Percentiles rank a stretch among this genome's conserved stretches.
These are phyloP conservation scores for Pseudorhombus dupliciocellatus DNA, from an alignment of 2,113 vertebrate genomes.

Conservation along the genomic window DNA sequence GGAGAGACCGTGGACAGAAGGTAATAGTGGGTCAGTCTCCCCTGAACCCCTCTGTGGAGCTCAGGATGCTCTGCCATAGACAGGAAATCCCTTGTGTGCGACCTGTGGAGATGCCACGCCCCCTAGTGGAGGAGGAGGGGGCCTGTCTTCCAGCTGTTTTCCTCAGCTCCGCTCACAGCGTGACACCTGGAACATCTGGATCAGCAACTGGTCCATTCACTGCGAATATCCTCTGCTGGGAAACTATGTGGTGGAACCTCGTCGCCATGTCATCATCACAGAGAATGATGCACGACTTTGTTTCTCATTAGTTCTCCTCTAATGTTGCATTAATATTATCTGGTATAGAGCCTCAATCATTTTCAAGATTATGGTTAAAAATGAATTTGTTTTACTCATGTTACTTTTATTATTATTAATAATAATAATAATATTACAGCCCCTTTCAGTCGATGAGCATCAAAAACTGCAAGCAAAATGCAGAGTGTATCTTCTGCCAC, in stretches of 20 bases:
- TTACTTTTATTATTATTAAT: no score
- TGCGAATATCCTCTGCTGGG: no score
- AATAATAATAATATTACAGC: no score
- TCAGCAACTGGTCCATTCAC: background rate
- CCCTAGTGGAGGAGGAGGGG: constrained; percentile 25
- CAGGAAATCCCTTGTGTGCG: background rate
- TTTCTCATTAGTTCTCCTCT: no score
- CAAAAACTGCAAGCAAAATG: background rate
- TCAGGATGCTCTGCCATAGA: background rate
- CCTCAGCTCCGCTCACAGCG: background rate
- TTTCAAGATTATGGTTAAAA: no score
- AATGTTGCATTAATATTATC: no score
- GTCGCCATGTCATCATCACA: no score
- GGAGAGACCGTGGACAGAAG: background rate
- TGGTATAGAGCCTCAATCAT: no score
- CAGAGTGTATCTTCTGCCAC: background rate
- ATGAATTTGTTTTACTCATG: no score
- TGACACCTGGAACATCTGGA: background rate
- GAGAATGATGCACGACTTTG: no score
- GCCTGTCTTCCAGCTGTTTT: background rate
- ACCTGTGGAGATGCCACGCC: background rate
- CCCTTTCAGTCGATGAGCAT: background rate
- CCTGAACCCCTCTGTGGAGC: background rate
- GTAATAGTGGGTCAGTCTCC: background rate
- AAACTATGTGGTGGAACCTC: no score